phyloP scores from a whole-genome alignment of 2,113 vertebrate genomes.

The Podarcis raffonei region DNA sequence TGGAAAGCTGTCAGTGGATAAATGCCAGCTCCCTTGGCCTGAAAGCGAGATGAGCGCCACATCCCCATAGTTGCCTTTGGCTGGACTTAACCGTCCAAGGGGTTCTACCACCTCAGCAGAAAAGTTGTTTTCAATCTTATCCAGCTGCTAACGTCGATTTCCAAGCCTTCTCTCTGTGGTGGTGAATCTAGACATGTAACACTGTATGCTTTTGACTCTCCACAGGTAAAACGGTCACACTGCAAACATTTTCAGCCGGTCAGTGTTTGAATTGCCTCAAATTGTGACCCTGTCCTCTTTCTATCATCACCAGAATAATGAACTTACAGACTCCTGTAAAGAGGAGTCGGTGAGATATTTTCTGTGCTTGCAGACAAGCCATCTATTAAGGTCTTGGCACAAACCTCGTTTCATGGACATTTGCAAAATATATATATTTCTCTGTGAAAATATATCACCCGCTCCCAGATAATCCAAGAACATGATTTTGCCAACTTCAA shows the following conservation, averaged over 20 bases:
- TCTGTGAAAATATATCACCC: not conserved
- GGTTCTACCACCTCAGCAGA: not conserved
- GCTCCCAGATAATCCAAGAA: not conserved
- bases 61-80: no score
- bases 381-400: not conserved
- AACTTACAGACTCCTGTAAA: not conserved
- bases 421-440: not conserved
- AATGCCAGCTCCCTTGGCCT: no score
- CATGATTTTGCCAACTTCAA: not conserved
- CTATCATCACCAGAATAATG: slow-evolving; percentile 8
- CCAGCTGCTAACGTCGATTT: not conserved
- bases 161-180: not conserved
- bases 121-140: not conserved
- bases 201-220: not conserved
- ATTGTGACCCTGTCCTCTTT: not conserved
- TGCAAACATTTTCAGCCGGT: not conserved
- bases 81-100: no score
- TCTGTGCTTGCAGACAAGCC: not conserved
- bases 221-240: not conserved
- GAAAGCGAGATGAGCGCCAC: no score
- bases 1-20: no score
- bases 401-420: not conserved
- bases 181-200: not conserved
- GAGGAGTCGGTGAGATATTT: not conserved
- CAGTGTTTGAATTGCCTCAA: not conserved